Percentiles rank a stretch among this genome's conserved stretches.
phyloP scores from a whole-genome alignment of 2,888 invertebrate species.

The Lepidonotus clava region DNA sequence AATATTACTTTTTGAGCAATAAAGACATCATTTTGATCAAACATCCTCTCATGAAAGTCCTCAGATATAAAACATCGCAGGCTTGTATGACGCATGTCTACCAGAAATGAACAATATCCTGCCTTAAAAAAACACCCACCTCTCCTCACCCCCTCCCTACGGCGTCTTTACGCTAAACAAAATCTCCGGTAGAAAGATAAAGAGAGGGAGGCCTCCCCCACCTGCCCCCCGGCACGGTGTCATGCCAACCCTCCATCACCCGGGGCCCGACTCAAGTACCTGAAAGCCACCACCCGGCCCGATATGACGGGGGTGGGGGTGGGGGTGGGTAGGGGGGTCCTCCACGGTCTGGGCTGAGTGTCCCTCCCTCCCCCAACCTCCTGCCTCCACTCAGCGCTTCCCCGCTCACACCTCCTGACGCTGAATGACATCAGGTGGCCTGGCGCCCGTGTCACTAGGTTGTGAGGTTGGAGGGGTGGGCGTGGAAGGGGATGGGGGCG shows the following conservation, averaged over 20 bases:
- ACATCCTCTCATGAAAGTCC: too few species aligned
- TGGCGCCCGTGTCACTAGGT: not conserved
- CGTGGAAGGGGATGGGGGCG: not conserved
- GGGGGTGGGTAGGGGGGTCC: not conserved
- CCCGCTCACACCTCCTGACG: not conserved
- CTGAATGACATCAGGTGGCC: not conserved
- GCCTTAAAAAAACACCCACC: too few species aligned
- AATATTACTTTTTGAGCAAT: too few species aligned
- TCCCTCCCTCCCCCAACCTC: not conserved
- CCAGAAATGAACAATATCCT: too few species aligned
- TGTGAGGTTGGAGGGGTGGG: not conserved
- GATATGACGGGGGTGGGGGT: not conserved
- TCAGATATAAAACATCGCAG: too few species aligned
- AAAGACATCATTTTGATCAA: too few species aligned
- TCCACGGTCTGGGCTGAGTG: not conserved
- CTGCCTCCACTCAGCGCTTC: not conserved
- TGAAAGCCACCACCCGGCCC: too few species aligned
- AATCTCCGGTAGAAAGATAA: not conserved
- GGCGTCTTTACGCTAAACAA: slow-evolving; percentile 1
- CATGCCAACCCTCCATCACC: slow-evolving; percentile 5
- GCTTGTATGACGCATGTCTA: too few species aligned
- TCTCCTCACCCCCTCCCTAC: too few species aligned
- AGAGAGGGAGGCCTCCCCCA: not conserved
- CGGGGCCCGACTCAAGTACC: not conserved
- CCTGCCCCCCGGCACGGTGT: not conserved